These are phyloP conservation scores for Amphimallon solstitiale DNA, from an alignment of 2,888 invertebrate genomes.

Conservation along the genomic window DNA sequence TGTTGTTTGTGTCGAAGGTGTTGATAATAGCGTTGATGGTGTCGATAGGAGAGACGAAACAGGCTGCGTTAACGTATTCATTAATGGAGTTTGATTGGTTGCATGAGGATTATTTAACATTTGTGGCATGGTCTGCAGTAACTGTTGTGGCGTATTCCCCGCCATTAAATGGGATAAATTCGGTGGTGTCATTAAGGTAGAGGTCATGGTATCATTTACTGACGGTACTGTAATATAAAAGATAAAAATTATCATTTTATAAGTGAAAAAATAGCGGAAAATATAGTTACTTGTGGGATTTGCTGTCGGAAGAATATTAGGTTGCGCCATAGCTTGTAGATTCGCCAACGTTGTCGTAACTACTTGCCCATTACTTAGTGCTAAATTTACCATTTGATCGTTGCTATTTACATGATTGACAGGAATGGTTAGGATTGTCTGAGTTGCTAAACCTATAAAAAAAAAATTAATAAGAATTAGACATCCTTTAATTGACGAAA, in stretches of 20 bases:
- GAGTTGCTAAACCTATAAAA: constrained; percentile 85
- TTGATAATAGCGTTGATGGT: constrained; percentile 49
- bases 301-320: constrained; percentile 66
- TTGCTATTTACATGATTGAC: constrained; percentile 85
- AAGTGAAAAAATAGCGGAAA: neutral
- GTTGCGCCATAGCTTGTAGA: constrained; percentile 80
- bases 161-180: constrained; percentile 78
- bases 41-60: constrained; percentile 51
- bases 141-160: constrained; percentile 76
- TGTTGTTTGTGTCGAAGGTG: constrained; percentile 47
- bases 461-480: no score
- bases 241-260: constrained; percentile 1
- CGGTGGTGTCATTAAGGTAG: constrained; percentile 75
- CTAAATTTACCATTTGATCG: constrained; percentile 80
- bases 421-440: constrained; percentile 95
- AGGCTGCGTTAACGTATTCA: constrained; percentile 49
- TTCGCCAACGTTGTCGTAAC: constrained; percentile 85
- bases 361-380: constrained; percentile 86
- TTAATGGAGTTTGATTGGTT: constrained; percentile 44
- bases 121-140: constrained; percentile 79
- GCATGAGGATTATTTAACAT: constrained; percentile 61
- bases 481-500: no score
- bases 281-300: constrained; percentile 61
- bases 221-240: constrained; percentile 63
- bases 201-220: constrained; percentile 72